These are phyloP conservation scores for Tiliqua scincoides DNA, from an alignment of 2,113 vertebrate genomes.

Conservation along the genomic window DNA sequence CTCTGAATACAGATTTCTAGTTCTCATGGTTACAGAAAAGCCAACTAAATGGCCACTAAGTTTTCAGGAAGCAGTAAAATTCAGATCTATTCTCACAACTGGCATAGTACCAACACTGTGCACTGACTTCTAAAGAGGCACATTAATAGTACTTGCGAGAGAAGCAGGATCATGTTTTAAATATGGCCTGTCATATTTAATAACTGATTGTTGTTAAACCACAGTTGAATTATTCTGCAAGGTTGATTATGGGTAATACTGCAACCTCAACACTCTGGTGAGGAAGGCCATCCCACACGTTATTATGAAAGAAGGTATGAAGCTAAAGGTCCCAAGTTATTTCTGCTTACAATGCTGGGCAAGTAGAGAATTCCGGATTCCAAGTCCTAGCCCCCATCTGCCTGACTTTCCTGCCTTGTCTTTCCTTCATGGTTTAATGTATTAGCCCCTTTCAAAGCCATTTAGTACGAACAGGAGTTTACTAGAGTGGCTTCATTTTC, in stretches of 20 bases:
- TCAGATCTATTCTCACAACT: conserved; percentile 18
- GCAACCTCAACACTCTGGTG: conserved; percentile 38
- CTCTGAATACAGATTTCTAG: neutral
- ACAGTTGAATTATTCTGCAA: neutral
- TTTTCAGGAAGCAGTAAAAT: neutral
- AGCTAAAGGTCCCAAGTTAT: neutral
- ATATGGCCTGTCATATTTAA: neutral
- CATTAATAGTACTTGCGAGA: neutral
- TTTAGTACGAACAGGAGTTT: neutral
- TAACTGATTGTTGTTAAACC: too few relatives aligned
- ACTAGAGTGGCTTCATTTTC: neutral
- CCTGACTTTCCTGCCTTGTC: neutral
- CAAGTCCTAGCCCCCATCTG: neutral
- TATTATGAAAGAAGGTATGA: neutral
- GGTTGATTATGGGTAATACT: conserved; percentile 8
- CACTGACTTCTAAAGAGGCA: conserved; percentile 29
- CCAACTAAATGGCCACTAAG: neutral
- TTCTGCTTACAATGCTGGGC: neutral
- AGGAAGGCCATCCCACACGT: conserved; percentile 27
- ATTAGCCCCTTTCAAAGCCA: neutral
- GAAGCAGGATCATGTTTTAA: neutral
- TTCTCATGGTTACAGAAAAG: neutral
- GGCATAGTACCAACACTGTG: conserved; percentile 20
- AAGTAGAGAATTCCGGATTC: neutral
- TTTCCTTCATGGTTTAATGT: neutral